phyloP scores from a whole-genome alignment of 2,888 invertebrate species.

The Napeogenes sylphis region DNA sequence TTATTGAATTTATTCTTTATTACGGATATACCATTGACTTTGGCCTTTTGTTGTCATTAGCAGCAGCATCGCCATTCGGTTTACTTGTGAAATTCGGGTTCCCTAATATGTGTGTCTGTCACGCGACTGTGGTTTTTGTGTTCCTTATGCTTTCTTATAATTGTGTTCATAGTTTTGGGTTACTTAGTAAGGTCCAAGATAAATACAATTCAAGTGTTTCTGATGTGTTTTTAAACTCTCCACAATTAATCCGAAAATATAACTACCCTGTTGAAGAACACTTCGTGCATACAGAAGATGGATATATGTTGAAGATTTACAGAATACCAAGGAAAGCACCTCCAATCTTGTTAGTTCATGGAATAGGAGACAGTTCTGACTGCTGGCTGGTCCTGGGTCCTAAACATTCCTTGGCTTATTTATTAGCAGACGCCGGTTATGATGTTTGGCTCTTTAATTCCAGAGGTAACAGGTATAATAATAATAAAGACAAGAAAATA shows the following conservation, averaged over 20 bases:
- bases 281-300: slow-evolving; percentile 55
- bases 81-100: slow-evolving; percentile 28
- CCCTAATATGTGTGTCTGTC: slow-evolving; percentile 22
- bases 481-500: slow-evolving; percentile 46
- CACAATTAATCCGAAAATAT: slow-evolving; percentile 55
- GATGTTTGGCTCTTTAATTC: slow-evolving; percentile 66
- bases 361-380: slow-evolving; percentile 65
- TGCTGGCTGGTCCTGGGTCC: slow-evolving; percentile 64
- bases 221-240: slow-evolving; percentile 53
- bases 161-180: slow-evolving; percentile 3
- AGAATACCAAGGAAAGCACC: slow-evolving; percentile 57
- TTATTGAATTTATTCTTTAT: slow-evolving; percentile 22
- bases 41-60: slow-evolving; percentile 31
- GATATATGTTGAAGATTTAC: slow-evolving; percentile 53
- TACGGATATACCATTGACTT: slow-evolving; percentile 36
- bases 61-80: slow-evolving; percentile 28
- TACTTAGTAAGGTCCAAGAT: not conserved
- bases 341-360: slow-evolving; percentile 60
- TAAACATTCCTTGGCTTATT: slow-evolving; percentile 52
- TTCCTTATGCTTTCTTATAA: slow-evolving; percentile 10
- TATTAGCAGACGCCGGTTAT: slow-evolving; percentile 53
- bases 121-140: slow-evolving; percentile 7
- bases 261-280: slow-evolving; percentile 49
- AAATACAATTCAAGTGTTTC: slow-evolving; percentile 39
- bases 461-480: slow-evolving; percentile 66